phyloP scores from a whole-genome alignment of 2,888 invertebrate species.

The Epistrophe grossulariae region DNA sequence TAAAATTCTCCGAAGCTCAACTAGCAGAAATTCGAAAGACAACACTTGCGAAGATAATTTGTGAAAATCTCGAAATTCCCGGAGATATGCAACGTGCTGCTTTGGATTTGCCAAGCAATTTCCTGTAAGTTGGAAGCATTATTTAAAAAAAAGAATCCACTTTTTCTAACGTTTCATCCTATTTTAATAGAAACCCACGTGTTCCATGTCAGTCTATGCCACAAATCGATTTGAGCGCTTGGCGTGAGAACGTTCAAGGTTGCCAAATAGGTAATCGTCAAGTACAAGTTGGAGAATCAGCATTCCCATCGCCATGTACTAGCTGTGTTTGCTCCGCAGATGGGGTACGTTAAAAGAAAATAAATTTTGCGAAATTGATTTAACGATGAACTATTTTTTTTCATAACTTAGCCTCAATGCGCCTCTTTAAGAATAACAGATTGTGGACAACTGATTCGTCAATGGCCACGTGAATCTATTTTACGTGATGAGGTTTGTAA shows the following conservation, averaged over 20 bases:
- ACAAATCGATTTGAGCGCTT: conserved; percentile 91
- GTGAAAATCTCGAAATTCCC: conserved; percentile 94
- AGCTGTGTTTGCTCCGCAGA: conserved; percentile 94
- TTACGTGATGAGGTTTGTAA: conserved; percentile 94
- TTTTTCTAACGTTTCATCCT: neutral
- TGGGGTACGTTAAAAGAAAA: conserved; percentile 87
- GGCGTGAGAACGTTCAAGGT: conserved; percentile 92
- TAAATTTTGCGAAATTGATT: neutral
- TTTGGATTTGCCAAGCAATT: conserved; percentile 95
- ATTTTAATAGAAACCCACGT: conserved; percentile 89
- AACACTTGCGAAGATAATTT: conserved; percentile 93
- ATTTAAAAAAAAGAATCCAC: neutral
- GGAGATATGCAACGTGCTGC: conserved; percentile 94
- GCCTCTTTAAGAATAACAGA: conserved; percentile 94
- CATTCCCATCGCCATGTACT: conserved; percentile 95
- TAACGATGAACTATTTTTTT: conserved; percentile 76
- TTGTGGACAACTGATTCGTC: conserved; percentile 91
- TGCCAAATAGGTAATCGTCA: conserved; percentile 92
- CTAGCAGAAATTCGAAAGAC: conserved; percentile 94
- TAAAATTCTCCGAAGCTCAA: conserved; percentile 93
- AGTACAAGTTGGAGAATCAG: conserved; percentile 92
- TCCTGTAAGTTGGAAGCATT: conserved; percentile 86
- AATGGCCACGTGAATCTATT: conserved; percentile 93
- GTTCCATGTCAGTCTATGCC: conserved; percentile 93
- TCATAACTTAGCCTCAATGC: conserved; percentile 90